Conservation (phyloP, 1,140 invertebrate species). For the Charaxes varanes region DNA sequence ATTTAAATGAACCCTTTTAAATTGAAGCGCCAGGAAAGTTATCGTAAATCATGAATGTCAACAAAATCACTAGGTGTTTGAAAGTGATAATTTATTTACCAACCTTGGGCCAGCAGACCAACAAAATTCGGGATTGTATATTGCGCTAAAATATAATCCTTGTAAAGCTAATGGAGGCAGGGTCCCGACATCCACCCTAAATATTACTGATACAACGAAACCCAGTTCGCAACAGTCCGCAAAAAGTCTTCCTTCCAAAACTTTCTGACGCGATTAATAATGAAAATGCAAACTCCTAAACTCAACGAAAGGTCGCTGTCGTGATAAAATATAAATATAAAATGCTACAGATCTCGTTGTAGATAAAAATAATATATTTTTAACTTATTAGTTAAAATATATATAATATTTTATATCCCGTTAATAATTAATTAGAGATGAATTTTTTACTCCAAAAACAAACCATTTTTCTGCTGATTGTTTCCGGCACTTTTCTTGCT, state of each 20-base stretch:
- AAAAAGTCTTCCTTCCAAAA: slow-evolving; percentile 4
- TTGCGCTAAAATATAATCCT: slow-evolving; percentile 8
- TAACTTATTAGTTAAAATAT: too few relatives aligned
- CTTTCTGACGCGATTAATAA: slow-evolving; percentile 12
- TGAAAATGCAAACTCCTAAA: neutral
- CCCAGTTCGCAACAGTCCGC: slow-evolving; percentile 2
- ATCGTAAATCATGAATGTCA: slow-evolving; percentile 8
- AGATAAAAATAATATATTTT: neutral
- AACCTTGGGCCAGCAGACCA: neutral
- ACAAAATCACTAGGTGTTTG: too few relatives aligned
- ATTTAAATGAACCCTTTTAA: too few relatives aligned
- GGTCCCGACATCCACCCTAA: slow-evolving; percentile 11
- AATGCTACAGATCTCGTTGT: too few relatives aligned
- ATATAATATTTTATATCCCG: too few relatives aligned
- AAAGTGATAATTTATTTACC: too few relatives aligned
- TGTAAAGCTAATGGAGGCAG: slow-evolving; percentile 16
- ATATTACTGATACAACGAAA: slow-evolving; percentile 12
- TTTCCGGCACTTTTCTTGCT: too few relatives aligned
- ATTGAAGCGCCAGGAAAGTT: too few relatives aligned
- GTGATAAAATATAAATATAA: neutral
- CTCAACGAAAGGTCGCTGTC: neutral
- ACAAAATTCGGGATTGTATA: too few relatives aligned
- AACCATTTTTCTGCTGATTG: too few relatives aligned
- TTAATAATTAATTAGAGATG: too few relatives aligned
- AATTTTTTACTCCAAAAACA: too few relatives aligned